Conservation (phyloP, 2,888 invertebrate genomes). For the Seira sanloemensis region DNA sequence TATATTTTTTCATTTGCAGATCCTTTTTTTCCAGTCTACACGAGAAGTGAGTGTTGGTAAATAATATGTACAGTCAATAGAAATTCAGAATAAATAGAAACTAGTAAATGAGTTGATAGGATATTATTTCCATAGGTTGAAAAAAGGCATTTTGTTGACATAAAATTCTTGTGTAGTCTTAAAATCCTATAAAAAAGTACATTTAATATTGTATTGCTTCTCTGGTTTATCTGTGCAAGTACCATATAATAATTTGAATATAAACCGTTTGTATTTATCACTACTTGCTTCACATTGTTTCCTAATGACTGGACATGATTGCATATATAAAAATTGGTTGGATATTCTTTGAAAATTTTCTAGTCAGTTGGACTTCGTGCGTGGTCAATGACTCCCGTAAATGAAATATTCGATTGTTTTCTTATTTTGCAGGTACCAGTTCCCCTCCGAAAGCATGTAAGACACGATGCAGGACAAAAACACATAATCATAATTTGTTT, state of each 20-base stretch:
- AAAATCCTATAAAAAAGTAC: too few species aligned
- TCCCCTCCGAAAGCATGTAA: not conserved
- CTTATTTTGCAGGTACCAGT: not conserved
- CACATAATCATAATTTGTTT: not conserved
- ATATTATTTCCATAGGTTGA: too few species aligned
- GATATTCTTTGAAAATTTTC: not conserved
- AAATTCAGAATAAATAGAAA: too few species aligned
- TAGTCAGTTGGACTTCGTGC: not conserved
- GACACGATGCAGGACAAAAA: not conserved
- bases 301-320: constrained; percentile 2
- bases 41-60: too few species aligned
- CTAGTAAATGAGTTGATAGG: too few species aligned
- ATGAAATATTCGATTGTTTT: not conserved
- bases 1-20: too few species aligned
- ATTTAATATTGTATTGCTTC: not conserved
- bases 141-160: too few species aligned
- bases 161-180: too few species aligned
- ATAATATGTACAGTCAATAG: too few species aligned
- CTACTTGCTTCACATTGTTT: not conserved
- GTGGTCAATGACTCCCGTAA: not conserved
- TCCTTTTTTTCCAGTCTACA: too few species aligned
- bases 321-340: not conserved
- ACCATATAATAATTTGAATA: too few species aligned
- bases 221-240: not conserved
- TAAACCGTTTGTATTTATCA: too few species aligned